These are phyloP conservation scores for Idaea dimidiata DNA, from an alignment of 2,888 invertebrate genomes.

Conservation along the genomic window DNA sequence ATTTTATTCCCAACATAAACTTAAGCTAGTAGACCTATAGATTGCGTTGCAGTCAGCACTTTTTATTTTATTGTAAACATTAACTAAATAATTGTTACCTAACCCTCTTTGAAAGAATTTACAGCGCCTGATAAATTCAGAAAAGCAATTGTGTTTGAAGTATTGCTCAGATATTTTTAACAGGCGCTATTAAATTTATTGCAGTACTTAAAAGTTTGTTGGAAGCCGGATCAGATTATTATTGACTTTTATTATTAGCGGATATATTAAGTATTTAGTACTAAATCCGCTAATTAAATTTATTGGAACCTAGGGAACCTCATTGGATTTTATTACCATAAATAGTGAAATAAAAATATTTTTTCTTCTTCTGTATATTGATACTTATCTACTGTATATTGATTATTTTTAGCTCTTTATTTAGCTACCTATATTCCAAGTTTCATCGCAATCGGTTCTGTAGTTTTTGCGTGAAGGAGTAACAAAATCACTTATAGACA, in stretches of 20 bases:
- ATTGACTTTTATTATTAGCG: background rate
- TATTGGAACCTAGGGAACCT: too few relatives aligned
- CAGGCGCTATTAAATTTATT: conserved; percentile 24
- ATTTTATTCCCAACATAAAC: conserved; percentile 61
- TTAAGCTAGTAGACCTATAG: conserved; percentile 44
- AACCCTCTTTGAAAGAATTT: conserved; percentile 31
- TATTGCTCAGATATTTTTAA: conserved; percentile 30
- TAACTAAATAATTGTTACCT: conserved; percentile 53
- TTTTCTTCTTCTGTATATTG: too few relatives aligned
- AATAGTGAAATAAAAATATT: too few relatives aligned
- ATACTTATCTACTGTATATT: too few relatives aligned
- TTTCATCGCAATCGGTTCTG: too few relatives aligned
- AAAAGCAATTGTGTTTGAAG: conserved; percentile 46
- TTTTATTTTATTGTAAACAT: conserved; percentile 65
- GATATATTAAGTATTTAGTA: too few relatives aligned
- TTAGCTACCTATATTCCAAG: too few relatives aligned
- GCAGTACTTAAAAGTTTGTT: conserved; percentile 7
- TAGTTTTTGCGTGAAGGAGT: too few relatives aligned
- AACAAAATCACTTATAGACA: too few relatives aligned
- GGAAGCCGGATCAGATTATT: background rate
- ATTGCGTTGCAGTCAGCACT: conserved; percentile 66
- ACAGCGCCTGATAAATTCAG: conserved; percentile 51
- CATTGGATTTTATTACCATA: too few relatives aligned
- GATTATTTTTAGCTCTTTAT: too few relatives aligned
- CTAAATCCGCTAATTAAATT: too few relatives aligned